phyloP scores from a whole-genome alignment of 1,140 invertebrate genomes.

The Bombus pascuorum region DNA sequence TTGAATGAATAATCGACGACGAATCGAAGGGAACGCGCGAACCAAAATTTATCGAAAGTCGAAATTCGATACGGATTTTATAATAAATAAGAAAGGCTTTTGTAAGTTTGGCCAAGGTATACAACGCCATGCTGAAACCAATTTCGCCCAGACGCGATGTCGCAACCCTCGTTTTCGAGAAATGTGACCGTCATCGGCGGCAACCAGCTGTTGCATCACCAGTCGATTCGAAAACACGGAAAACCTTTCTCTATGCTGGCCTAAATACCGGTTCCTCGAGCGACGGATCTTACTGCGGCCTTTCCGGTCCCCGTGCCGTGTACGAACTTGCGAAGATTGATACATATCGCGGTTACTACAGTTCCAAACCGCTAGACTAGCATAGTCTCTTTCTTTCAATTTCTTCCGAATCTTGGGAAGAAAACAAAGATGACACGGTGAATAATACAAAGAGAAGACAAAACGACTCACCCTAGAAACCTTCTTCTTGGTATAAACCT shows the following conservation, averaged over 20 bases:
- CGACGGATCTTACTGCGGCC: constrained; percentile 27
- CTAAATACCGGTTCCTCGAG: constrained; percentile 56
- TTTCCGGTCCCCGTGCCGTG: constrained; percentile 6
- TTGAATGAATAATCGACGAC: constrained; percentile 13
- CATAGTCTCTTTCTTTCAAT: too few species aligned
- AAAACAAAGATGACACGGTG: too few species aligned
- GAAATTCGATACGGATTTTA: too few species aligned
- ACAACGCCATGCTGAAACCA: constrained; percentile 8
- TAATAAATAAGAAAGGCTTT: not conserved
- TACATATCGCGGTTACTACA: too few species aligned
- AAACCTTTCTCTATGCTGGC: constrained; percentile 71
- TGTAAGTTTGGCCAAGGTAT: not conserved
- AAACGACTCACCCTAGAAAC: constrained; percentile 78
- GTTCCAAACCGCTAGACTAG: too few species aligned
- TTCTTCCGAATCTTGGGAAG: too few species aligned
- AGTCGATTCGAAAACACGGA: constrained; percentile 73
- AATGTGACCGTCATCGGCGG: constrained; percentile 55
- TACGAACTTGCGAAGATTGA: too few species aligned
- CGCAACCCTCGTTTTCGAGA: constrained; percentile 64
- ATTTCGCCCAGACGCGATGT: constrained; percentile 52
- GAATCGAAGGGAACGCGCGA: too few species aligned
- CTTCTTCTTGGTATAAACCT: constrained; percentile 81
- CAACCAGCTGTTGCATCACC: constrained; percentile 65
- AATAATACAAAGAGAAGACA: too few species aligned
- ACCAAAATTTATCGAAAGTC: not conserved